Percentiles rank a stretch among this genome's conserved stretches.
Conservation (phyloP, 1,140 invertebrate species). For the Harlomillsia oculata region DNA sequence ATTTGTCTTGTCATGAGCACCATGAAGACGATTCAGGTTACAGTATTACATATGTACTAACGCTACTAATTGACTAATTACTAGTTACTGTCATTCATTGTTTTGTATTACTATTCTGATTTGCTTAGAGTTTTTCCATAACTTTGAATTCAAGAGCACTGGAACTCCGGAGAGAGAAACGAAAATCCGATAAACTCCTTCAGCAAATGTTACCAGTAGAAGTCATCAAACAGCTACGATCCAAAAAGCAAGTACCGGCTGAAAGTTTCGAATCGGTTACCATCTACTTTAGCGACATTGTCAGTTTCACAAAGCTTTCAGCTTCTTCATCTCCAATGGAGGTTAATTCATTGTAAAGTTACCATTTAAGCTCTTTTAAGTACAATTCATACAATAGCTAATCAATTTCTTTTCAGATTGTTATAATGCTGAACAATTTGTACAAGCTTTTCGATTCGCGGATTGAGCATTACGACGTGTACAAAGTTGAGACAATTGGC, state of each 20-base stretch:
- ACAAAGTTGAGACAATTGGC: slow-evolving; percentile 40
- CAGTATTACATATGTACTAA: not conserved
- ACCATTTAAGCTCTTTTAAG: no score
- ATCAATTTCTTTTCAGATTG: slow-evolving; percentile 40
- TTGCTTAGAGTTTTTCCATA: slow-evolving; percentile 8
- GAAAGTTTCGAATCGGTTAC: slow-evolving; percentile 41
- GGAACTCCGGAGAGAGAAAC: slow-evolving; percentile 43
- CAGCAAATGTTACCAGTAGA: slow-evolving; percentile 44
- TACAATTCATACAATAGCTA: no score
- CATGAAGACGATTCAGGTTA: slow-evolving; percentile 45
- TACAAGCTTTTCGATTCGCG: slow-evolving; percentile 43
- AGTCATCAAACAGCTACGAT: slow-evolving; percentile 44
- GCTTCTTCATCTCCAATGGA: slow-evolving; percentile 42
- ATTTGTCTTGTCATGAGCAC: slow-evolving; percentile 45
- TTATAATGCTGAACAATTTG: slow-evolving; percentile 42
- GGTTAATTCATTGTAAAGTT: slow-evolving; percentile 21
- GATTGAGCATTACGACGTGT: slow-evolving; percentile 44
- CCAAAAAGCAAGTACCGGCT: slow-evolving; percentile 43
- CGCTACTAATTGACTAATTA: no score
- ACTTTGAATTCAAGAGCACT: slow-evolving; percentile 37
- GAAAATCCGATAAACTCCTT: slow-evolving; percentile 43
- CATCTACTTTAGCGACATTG: slow-evolving; percentile 43
- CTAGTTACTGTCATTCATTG: not conserved
- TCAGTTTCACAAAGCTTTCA: slow-evolving; percentile 41
- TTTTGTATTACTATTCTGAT: not conserved